Percentiles rank a stretch among this genome's conserved stretches.
These are phyloP conservation scores for Molorchus minor DNA, from an alignment of 2,888 invertebrate species.

Conservation along the genomic window DNA sequence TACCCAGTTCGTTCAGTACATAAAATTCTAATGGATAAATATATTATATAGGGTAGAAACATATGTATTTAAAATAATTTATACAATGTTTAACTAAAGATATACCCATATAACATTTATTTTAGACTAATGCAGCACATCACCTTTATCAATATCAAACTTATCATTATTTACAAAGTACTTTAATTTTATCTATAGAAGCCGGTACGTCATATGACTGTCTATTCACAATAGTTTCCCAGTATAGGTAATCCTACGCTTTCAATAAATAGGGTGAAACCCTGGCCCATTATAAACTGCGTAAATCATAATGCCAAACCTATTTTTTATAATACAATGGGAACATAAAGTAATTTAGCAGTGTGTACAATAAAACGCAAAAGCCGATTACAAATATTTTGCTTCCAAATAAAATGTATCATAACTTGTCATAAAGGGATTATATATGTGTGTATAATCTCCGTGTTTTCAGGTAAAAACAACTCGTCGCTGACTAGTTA, in stretches of 20 bases:
- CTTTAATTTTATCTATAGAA: conserved; percentile 47
- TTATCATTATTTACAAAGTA: conserved; percentile 47
- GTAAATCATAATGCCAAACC: background rate
- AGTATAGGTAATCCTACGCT: conserved; percentile 17
- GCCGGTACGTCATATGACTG: conserved; percentile 28
- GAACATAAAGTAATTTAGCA: background rate
- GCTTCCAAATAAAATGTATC: too few relatives aligned
- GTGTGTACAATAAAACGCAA: background rate
- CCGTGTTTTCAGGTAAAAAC: too few relatives aligned
- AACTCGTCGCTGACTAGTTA: too few relatives aligned
- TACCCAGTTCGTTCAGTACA: too few relatives aligned
- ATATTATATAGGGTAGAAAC: too few relatives aligned
- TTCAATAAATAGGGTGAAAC: conserved; percentile 12
- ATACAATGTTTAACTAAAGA: conserved; percentile 15
- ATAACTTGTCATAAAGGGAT: too few relatives aligned
- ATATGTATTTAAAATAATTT: too few relatives aligned
- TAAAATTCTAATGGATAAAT: too few relatives aligned
- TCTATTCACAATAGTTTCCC: conserved; percentile 23
- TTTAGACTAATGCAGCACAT: conserved; percentile 28
- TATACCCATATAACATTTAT: conserved; percentile 14
- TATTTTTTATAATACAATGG: background rate
- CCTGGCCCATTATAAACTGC: background rate
- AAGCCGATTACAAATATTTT: background rate
- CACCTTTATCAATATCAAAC: conserved; percentile 35
- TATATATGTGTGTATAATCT: too few relatives aligned